phyloP scores from a whole-genome alignment of 2,797 vertebrate genomes.

The Pipistrellus nathusii region DNA sequence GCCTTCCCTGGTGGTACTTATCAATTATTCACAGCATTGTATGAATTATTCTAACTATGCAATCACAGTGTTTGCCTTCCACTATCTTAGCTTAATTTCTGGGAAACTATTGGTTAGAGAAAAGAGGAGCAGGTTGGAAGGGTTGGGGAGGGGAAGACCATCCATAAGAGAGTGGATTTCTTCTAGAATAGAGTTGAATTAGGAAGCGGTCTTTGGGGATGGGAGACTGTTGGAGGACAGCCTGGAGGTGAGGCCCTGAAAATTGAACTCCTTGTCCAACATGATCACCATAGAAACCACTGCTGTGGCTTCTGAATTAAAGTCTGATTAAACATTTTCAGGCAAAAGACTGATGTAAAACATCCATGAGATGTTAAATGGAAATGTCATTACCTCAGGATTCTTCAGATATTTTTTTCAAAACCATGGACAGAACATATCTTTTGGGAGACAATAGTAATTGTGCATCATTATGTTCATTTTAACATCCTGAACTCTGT shows the following conservation, averaged over 20 bases:
- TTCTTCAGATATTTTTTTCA: neutral
- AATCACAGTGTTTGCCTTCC: neutral
- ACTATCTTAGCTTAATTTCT: neutral
- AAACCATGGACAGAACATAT: neutral
- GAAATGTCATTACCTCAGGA: neutral
- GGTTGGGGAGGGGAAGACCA: neutral
- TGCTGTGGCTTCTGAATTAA: neutral
- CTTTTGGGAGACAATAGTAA: neutral
- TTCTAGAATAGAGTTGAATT: neutral
- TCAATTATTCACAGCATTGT: neutral
- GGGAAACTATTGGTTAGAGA: constrained; percentile 5
- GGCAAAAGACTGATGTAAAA: neutral
- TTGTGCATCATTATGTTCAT: neutral
- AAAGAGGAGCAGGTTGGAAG: neutral
- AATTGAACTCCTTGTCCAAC: neutral
- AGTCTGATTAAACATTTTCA: neutral
- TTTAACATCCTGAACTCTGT: neutral
- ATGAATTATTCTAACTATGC: neutral
- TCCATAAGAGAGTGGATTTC: neutral
- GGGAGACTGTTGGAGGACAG: neutral
- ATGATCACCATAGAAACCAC: neutral
- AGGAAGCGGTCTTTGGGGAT: neutral
- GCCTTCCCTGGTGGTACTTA: neutral
- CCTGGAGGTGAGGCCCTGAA: neutral
- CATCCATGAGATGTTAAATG: neutral